Evolutionary conservation across 2,797 vertebrate species (phyloP), one percentile per base, ranked within the genome.

Genomic region (Sylvilagus floridanus): DNA sequence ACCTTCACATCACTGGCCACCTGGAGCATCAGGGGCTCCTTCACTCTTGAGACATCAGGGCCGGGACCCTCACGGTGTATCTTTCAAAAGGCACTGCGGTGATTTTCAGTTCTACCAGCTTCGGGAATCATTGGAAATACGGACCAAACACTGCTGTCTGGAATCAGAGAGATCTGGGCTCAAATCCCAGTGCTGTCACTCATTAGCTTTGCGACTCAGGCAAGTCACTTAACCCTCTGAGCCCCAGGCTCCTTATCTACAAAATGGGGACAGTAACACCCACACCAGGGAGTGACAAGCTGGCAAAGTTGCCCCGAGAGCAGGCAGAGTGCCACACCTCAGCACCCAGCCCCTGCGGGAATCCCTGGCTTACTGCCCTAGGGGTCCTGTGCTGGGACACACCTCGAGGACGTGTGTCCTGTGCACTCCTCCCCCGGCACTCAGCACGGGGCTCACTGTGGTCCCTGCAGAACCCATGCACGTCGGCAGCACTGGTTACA

Each of bases 161-260:
- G 90, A 96, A 76, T 96, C 52, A 71, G 85, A 88, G 79, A 87
- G 83, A 92, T 84, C 90, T 93, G 91, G 93, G 90, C 93, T 96
- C 86, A 77, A 86, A 91, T 93, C 94, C 94, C 92, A 95, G 83
- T 24, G 72, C 76, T 96, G 96, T 95, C 97, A 95, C 69, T 95
- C 85, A 95, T 95, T 95, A 97, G 96, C 94, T 95, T 75, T 95
- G 73, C 60, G 77, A 90, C 81, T 83, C 22, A n/a, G 66, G 76
- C 84, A 91, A 95, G 87, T 54, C 65, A 84, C 28, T 57, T 91
- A 95, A 94, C 82, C 88, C 84, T 30, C 19, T 19, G 22, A 63
- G 35, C 30, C 54, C 88, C 57, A 77, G 65, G 77, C 30, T 90
- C 79, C 65, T 88, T n/a, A 90, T 3, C 68, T 54, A 57, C 47